Conservation (phyloP, 1,140 invertebrate genomes). For the Hylyphantes graminicola region DNA sequence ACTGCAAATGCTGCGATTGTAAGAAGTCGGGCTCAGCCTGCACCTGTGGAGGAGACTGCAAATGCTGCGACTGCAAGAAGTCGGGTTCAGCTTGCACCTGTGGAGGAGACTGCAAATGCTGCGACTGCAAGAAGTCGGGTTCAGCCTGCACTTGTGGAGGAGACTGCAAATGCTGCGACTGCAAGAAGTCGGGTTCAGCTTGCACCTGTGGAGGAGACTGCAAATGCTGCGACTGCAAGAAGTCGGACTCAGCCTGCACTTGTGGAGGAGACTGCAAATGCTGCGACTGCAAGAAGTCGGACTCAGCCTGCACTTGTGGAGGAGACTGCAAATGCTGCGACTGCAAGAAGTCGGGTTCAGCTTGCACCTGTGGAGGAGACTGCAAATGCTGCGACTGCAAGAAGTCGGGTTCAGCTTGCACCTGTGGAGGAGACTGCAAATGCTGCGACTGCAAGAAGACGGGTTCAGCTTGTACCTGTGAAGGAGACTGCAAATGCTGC, state of each 20-base stretch:
- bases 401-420: not conserved
- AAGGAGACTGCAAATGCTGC: too few species aligned
- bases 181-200: too few species aligned
- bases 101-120: too few species aligned
- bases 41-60: slow-evolving; percentile 5
- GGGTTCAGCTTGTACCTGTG: not conserved
- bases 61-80: not conserved
- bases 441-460: not conserved
- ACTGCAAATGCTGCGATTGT: not conserved
- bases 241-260: not conserved
- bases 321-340: not conserved
- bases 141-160: too few species aligned
- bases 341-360: not conserved
- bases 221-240: not conserved
- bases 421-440: not conserved
- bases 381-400: slow-evolving; percentile 10
- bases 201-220: too few species aligned
- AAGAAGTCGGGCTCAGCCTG: not conserved
- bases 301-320: not conserved
- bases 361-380: not conserved
- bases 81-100: not conserved
- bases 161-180: too few species aligned
- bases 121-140: too few species aligned
- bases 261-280: slow-evolving; percentile 3
- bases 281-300: not conserved